Evolutionary conservation across 2,888 invertebrate species (phyloP).

Genomic region (Melolontha melolontha): DNA sequence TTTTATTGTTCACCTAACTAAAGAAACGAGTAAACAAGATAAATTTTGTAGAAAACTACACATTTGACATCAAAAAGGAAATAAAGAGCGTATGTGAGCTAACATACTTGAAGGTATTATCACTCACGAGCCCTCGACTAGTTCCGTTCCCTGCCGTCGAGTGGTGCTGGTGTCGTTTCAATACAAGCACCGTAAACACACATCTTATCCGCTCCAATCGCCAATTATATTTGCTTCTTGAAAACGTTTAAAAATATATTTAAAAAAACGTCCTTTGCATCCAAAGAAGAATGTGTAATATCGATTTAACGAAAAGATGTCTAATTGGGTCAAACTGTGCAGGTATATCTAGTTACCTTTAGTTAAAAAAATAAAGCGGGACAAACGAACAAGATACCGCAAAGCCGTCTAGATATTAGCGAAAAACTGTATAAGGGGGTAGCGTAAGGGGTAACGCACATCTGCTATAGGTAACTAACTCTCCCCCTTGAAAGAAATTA

Average conservation of each 20-base stretch:
- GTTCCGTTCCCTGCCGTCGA: constrained; percentile 56
- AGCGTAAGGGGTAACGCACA: constrained; percentile 61
- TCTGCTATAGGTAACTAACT: constrained; percentile 60
- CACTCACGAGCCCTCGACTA: constrained; percentile 62
- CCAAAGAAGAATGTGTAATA: constrained; percentile 6
- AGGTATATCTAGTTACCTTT: constrained; percentile 31
- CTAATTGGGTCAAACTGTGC: constrained; percentile 29
- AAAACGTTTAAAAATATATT: constrained; percentile 27
- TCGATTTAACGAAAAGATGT: constrained; percentile 22
- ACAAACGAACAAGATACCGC: constrained; percentile 29
- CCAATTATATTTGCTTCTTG: constrained; percentile 37
- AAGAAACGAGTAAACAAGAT: constrained; percentile 56
- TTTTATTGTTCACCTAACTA: constrained; percentile 22
- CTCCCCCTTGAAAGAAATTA: constrained; percentile 65
- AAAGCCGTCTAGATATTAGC: constrained; percentile 37
- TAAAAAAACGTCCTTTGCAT: constrained; percentile 19
- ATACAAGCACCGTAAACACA: constrained; percentile 43
- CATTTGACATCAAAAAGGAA: constrained; percentile 59
- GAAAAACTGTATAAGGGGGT: constrained; percentile 50
- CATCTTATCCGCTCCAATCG: constrained; percentile 40
- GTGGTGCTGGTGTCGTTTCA: constrained; percentile 49
- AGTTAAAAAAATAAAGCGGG: constrained; percentile 4
- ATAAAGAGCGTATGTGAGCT: constrained; percentile 62
- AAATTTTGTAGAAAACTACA: constrained; percentile 62
- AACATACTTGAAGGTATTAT: constrained; percentile 63